Percentiles rank a stretch among this genome's conserved stretches.
phyloP scores from a whole-genome alignment of 2,888 invertebrate genomes.

The Drosophila prolongata region DNA sequence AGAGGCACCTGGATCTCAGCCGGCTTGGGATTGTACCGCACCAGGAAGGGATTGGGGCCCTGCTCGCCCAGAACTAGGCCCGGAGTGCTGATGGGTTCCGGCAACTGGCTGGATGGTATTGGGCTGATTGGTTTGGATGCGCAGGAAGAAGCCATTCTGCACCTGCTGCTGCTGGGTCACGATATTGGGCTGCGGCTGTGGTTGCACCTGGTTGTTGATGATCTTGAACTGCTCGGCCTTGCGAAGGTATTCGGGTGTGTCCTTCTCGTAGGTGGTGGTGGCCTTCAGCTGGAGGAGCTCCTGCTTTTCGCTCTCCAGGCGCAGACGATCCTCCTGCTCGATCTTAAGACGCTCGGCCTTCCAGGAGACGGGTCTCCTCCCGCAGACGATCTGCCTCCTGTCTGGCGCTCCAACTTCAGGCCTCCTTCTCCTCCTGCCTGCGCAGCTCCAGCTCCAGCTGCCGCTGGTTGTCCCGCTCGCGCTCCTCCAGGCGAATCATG shows the following conservation, averaged over 20 bases:
- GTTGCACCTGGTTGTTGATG: conserved; percentile 16
- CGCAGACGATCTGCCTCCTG: conserved; percentile 62
- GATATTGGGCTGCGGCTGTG: conserved; percentile 33
- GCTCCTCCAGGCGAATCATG: conserved; percentile 50
- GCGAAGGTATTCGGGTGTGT: conserved; percentile 10
- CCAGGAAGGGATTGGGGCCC: conserved; percentile 65
- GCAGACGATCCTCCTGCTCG: conserved; percentile 53
- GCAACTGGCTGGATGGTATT: conserved; percentile 31
- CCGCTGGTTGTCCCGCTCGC: conserved; percentile 47
- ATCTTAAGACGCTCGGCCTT: conserved; percentile 62
- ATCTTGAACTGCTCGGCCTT: conserved; percentile 23
- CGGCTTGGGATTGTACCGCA: conserved; percentile 48
- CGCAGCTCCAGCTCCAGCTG: conserved; percentile 62
- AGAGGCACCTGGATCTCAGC: not conserved
- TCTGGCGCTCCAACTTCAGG: conserved; percentile 63
- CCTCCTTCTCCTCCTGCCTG: conserved; percentile 59
- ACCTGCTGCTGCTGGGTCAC: conserved; percentile 64
- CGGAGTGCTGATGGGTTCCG: conserved; percentile 5
- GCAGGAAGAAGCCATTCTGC: conserved; percentile 68
- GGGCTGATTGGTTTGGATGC: conserved; percentile 59
- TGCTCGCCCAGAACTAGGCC: conserved; percentile 20
- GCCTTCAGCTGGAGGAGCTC: conserved; percentile 41
- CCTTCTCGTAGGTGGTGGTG: conserved; percentile 10
- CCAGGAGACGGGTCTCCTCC: conserved; percentile 59
- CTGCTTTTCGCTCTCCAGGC: conserved; percentile 53